Percentiles rank a stretch among this genome's conserved stretches.
These are phyloP conservation scores for Ianthella basta DNA, from an alignment of 37 sponge, comb jelly and placozoan genomes.

Conservation along the genomic window DNA sequence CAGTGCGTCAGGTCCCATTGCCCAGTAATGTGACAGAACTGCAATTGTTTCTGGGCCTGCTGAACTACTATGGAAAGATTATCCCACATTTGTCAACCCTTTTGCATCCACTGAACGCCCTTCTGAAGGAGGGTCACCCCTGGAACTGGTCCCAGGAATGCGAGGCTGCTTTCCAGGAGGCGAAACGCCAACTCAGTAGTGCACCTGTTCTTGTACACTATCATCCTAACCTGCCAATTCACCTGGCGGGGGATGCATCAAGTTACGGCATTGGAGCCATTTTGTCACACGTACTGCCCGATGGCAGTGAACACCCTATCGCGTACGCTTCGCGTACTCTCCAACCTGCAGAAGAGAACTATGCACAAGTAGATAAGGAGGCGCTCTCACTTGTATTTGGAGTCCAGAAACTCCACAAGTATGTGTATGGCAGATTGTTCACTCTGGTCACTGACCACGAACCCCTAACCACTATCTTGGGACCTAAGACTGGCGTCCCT, in stretches of 20 bases:
- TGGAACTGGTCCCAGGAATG: slow-evolving; percentile 1
- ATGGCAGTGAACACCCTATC: slow-evolving; percentile 38
- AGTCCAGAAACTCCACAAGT: slow-evolving; percentile 40
- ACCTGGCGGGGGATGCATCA: slow-evolving; percentile 34
- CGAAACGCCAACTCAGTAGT: background rate
- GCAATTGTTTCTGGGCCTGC: slow-evolving; percentile 19
- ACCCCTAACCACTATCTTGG: slow-evolving; percentile 13
- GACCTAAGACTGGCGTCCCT: background rate
- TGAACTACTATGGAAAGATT: slow-evolving; percentile 19
- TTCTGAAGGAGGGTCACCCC: background rate
- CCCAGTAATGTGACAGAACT: slow-evolving; percentile 12
- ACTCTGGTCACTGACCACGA: slow-evolving; percentile 48
- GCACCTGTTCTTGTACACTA: slow-evolving; percentile 4
- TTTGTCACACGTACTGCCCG: slow-evolving; percentile 20
- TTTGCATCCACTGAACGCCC: background rate
- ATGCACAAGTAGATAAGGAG: slow-evolving; percentile 61
- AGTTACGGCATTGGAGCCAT: slow-evolving; percentile 45
- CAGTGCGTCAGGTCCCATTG: background rate
- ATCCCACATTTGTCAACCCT: background rate
- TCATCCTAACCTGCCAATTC: slow-evolving; percentile 19
- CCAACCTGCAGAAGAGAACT: slow-evolving; percentile 17
- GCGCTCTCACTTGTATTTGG: slow-evolving; percentile 42
- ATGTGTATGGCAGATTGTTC: slow-evolving; percentile 41
- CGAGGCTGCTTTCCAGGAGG: background rate
- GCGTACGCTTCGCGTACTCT: slow-evolving; percentile 43